Evolutionary conservation across 1,140 invertebrate genomes (phyloP).

Genomic region (Drosophila parabipectinata): DNA sequence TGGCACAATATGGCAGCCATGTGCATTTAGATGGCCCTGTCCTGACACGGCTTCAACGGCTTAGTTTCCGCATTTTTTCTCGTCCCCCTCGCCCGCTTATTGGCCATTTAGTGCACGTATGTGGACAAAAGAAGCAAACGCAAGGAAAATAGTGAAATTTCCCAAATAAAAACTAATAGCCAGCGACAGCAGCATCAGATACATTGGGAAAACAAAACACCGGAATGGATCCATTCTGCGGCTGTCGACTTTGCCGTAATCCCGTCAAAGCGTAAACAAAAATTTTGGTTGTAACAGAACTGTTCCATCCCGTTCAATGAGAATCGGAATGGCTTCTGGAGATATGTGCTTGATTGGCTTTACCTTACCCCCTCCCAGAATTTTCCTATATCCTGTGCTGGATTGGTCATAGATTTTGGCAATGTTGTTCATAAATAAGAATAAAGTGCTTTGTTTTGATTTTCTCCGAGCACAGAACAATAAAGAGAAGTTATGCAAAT

Average conservation of each 20-base stretch:
- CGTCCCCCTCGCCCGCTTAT: conserved; percentile 55
- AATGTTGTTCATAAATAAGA: conserved; percentile 40
- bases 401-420: conserved; percentile 23
- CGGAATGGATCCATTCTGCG: conserved; percentile 36
- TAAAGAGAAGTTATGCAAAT: conserved; percentile 32
- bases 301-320: conserved; percentile 20
- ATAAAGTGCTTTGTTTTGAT: conserved; percentile 48
- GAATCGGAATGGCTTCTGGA: conserved; percentile 36
- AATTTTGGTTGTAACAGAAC: conserved; percentile 49
- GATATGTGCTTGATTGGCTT: conserved; percentile 50
- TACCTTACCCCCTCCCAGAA: background rate
- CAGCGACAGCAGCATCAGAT: conserved; percentile 18
- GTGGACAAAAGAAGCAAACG: conserved; percentile 48
- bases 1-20: conserved; percentile 68
- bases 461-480: background rate
- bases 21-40: conserved; percentile 45
- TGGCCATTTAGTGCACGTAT: conserved; percentile 79
- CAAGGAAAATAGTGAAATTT: conserved; percentile 69
- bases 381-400: conserved; percentile 5
- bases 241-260: conserved; percentile 69
- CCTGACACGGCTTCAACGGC: conserved; percentile 52
- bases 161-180: conserved; percentile 77
- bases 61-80: conserved; percentile 64
- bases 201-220: conserved; percentile 21
- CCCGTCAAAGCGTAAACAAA: conserved; percentile 83